Base-by-base conservation (phyloP, 2,888 invertebrate species). In the Homarus gammarus region DNA sequence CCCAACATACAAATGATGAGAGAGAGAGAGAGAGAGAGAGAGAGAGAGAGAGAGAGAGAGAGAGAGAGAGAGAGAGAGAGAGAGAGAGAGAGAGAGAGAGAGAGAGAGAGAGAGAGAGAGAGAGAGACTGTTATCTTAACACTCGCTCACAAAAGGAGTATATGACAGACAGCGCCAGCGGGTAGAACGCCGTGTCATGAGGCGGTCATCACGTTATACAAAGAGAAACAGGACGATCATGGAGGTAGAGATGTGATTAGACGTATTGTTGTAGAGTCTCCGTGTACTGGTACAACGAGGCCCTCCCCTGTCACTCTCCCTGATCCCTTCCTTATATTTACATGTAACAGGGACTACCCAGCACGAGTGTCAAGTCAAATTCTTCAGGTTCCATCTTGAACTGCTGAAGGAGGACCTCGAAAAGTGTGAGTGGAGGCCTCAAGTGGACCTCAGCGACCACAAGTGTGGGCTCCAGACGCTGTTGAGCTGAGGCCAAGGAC, bases 331-430 rank as follows among this genome's bases (percentile, higher is more conserved):
- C 72, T 70, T 68, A 44, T 83, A 72, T 83, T 83, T 83, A n/a
- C 72, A 51, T 83, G 83, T 72, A 77, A 77, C 75, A 64, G 85
- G 84, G 77, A 64, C 85, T 36, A 77, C 85, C 64, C 51, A 77
- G 31, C 49, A 38, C n/a, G 64, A 85, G 77, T 85, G 77, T 85
- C 85, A 75, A 85, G 85, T 85, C 85, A 77, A 85, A 85, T 64
- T 85, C 85, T 61, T 64, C 40, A 85, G 44, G 77, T 27, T 77
- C 27, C 73, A 33, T 27, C 77, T 85, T 44, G 36, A 85, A 61
- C 44, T 38, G 18, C 44, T 68, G 31, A 68, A 85, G 85, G 75
- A 85, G 44, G 61, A 38, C 61, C 64, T 64, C 64, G 18, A 64
- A 64, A 64, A 85, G 15, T 40, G 31, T 22, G 61, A 85, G 85